A percentile compares a stretch with the other conserved stretches of the same genome.
These are phyloP conservation scores for Gnatocerus cornutus DNA, from an alignment of 2,888 invertebrate species.

Conservation along the genomic window DNA sequence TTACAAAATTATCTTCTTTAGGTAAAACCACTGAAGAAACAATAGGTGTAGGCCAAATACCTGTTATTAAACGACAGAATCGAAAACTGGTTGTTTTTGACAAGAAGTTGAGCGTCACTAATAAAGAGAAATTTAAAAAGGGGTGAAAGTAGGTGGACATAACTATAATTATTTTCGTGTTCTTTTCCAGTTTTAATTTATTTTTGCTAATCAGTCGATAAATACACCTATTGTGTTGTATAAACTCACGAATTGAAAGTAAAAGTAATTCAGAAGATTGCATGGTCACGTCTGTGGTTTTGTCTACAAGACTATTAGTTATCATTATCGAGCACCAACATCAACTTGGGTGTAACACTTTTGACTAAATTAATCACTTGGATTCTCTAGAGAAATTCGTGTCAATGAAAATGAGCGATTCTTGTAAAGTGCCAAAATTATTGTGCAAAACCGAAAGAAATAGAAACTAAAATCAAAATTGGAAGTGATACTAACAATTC, in stretches of 20 bases:
- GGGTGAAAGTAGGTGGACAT: slow-evolving; percentile 28
- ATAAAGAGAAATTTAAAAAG: neutral
- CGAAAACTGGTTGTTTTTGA: neutral
- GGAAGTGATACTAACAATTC: too few species aligned
- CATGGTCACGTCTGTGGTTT: slow-evolving; percentile 40
- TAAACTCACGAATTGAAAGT: slow-evolving; percentile 45
- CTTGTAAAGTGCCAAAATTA: too few species aligned
- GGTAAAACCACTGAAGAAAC: slow-evolving; percentile 17
- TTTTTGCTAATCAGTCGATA: slow-evolving; percentile 22
- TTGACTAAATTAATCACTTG: slow-evolving; percentile 7
- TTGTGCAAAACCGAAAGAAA: too few species aligned
- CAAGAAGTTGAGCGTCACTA: neutral
- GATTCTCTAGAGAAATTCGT: neutral
- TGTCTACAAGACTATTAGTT: slow-evolving; percentile 30
- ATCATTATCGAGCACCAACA: slow-evolving; percentile 18
- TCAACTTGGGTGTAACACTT: slow-evolving; percentile 4
- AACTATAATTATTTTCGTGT: slow-evolving; percentile 9
- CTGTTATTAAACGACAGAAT: neutral
- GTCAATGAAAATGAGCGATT: too few species aligned
- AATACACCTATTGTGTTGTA: slow-evolving; percentile 21
- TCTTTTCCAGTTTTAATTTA: slow-evolving; percentile 14
- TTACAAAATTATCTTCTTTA: slow-evolving; percentile 39
- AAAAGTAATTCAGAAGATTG: slow-evolving; percentile 43
- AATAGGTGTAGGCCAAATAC: slow-evolving; percentile 27
- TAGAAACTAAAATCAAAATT: too few species aligned